Conservation (phyloP, 2,888 invertebrate species). For the Drosophila lutescens region DNA sequence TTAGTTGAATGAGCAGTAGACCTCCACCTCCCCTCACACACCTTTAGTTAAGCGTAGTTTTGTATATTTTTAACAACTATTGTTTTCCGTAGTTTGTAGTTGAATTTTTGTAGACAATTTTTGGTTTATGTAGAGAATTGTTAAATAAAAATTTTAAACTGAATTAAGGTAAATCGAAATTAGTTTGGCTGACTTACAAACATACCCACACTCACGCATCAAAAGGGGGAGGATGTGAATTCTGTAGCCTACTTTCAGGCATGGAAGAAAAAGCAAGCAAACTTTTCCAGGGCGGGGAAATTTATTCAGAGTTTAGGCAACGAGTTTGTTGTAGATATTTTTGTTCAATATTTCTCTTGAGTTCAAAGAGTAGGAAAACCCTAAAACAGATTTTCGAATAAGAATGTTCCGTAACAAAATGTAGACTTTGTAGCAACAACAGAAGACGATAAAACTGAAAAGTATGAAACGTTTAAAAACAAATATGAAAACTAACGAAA, state of each 20-base stretch:
- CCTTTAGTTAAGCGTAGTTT: conserved; percentile 35
- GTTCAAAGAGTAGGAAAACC: conserved; percentile 4
- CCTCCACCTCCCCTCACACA: conserved; percentile 21
- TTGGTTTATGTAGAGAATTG: conserved; percentile 48
- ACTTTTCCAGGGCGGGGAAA: conserved; percentile 1
- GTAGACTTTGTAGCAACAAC: conserved; percentile 77
- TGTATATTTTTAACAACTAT: conserved; percentile 48
- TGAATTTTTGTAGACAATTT: conserved; percentile 44
- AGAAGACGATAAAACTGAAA: conserved; percentile 79
- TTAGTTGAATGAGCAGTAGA: conserved; percentile 14
- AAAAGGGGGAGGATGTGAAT: conserved; percentile 3
- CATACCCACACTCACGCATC: conserved; percentile 6
- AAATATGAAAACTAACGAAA: conserved; percentile 50
- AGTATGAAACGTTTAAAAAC: conserved; percentile 58
- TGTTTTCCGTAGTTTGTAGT: conserved; percentile 59
- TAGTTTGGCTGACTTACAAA: conserved; percentile 23
- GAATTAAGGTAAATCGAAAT: conserved; percentile 9
- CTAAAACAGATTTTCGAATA: conserved; percentile 55
- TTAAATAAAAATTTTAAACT: conserved; percentile 34
- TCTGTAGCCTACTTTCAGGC: conserved; percentile 51
- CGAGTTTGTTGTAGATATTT: conserved; percentile 39
- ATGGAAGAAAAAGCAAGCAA: conserved; percentile 44
- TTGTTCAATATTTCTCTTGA: background rate
- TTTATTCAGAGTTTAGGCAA: conserved; percentile 14
- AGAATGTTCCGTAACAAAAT: conserved; percentile 78